These are phyloP conservation scores for Lapara coniferarum DNA, from an alignment of 2,888 invertebrate species.

Conservation along the genomic window DNA sequence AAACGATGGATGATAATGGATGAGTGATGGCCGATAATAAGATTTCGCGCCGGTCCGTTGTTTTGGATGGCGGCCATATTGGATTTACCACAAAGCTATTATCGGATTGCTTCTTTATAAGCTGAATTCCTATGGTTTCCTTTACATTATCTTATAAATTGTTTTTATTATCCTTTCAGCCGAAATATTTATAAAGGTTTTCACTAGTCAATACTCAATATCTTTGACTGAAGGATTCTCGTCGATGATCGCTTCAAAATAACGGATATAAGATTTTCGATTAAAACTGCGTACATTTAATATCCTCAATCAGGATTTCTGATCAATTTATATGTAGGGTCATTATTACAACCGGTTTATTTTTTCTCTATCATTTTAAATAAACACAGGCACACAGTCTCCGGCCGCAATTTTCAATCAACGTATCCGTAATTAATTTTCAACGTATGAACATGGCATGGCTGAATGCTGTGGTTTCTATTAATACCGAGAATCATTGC, in stretches of 20 bases:
- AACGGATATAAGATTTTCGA: no score
- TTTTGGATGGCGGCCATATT: slow-evolving; percentile 57
- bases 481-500: not conserved
- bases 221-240: no score
- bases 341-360: not conserved
- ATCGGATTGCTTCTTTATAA: slow-evolving; percentile 56
- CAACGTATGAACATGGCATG: not conserved
- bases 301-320: no score
- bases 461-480: not conserved
- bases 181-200: no score
- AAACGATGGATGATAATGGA: slow-evolving; percentile 25
- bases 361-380: not conserved
- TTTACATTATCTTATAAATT: slow-evolving; percentile 11
- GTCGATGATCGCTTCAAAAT: no score
- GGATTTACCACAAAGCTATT: slow-evolving; percentile 60
- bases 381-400: not conserved
- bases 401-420: slow-evolving; percentile 14
- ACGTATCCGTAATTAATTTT: slow-evolving; percentile 4
- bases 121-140: slow-evolving; percentile 52
- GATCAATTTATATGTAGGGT: no score
- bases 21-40: slow-evolving; percentile 39
- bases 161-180: no score
- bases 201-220: no score
- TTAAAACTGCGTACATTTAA: no score
- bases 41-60: slow-evolving; percentile 48